Conservation (phyloP, 2,888 invertebrate genomes). For the Halocaridina rubra region DNA sequence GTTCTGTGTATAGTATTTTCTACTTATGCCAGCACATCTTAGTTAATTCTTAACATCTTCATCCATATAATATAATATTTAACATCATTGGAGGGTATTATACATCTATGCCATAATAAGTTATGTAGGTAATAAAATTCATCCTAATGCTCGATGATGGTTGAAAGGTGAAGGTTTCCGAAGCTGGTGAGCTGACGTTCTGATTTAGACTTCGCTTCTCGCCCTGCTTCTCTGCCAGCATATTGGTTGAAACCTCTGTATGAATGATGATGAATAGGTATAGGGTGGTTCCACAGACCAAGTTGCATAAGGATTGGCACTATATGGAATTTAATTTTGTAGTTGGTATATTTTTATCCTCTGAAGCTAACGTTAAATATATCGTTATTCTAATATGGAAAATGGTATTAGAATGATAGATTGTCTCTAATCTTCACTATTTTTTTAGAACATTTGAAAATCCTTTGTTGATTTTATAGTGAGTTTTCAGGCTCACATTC, state of each 20-base stretch:
- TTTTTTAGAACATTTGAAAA: no score
- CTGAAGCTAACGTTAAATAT: no score
- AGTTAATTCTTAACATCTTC: not conserved
- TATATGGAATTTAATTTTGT: no score
- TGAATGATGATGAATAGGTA: not conserved
- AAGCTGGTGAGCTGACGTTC: slow-evolving; percentile 31
- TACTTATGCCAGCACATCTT: not conserved
- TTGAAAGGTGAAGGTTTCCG: slow-evolving; percentile 12
- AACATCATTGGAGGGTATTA: not conserved
- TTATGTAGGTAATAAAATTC: not conserved
- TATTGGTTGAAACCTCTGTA: slow-evolving; percentile 21
- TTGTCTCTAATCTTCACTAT: no score
- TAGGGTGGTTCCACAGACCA: slow-evolving; percentile 22
- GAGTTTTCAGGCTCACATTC: no score
- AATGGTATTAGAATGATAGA: no score
- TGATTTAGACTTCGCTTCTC: not conserved
- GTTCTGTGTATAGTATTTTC: not conserved
- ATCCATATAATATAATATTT: not conserved
- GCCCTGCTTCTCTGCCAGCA: slow-evolving; percentile 32
- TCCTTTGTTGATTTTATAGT: not conserved
- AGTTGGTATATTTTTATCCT: no score
- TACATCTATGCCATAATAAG: not conserved
- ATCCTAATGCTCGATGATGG: slow-evolving; percentile 14
- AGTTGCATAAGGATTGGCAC: not conserved
- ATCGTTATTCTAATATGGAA: no score